Conservation (phyloP, 2,797 vertebrate genomes). For the Notolepis coatsorum region DNA sequence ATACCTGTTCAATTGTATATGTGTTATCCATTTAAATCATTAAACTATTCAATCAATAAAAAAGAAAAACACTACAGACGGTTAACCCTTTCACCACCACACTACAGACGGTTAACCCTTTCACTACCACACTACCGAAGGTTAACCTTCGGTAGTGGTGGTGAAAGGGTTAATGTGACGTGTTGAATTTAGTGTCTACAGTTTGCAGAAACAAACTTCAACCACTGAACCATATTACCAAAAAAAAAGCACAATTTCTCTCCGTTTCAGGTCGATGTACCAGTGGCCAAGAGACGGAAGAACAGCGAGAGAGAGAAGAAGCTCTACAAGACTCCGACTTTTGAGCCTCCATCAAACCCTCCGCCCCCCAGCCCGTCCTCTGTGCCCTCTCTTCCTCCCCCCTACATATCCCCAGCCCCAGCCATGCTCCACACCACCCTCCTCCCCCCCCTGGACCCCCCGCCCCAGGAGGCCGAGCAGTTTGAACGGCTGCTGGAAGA, state of each 20-base stretch:
- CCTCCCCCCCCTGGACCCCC: constrained; percentile 14
- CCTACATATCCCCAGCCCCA: constrained; percentile 4
- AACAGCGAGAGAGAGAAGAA: neutral
- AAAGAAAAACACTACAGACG: too few relatives aligned
- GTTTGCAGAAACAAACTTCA: too few relatives aligned
- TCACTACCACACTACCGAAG: too few relatives aligned
- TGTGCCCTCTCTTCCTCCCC: neutral
- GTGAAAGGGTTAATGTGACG: too few relatives aligned
- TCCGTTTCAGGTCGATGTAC: constrained; percentile 48
- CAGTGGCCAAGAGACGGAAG: neutral
- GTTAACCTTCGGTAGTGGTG: too few relatives aligned
- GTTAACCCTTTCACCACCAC: too few relatives aligned
- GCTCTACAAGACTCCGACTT: neutral
- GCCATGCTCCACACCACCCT: constrained; percentile 41
- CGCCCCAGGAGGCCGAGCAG: constrained; percentile 31
- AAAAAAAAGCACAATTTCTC: neutral
- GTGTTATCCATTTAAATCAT: too few relatives aligned
- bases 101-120: too few relatives aligned
- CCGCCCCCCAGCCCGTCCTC: neutral
- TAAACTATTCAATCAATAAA: too few relatives aligned
- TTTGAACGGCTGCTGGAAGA: constrained; percentile 74
- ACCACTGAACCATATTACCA: neutral
- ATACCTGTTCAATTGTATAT: too few relatives aligned
- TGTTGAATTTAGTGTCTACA: too few relatives aligned
- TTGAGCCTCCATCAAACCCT: neutral